phyloP scores from a whole-genome alignment of 1,140 invertebrate genomes.

The Mya arenaria region DNA sequence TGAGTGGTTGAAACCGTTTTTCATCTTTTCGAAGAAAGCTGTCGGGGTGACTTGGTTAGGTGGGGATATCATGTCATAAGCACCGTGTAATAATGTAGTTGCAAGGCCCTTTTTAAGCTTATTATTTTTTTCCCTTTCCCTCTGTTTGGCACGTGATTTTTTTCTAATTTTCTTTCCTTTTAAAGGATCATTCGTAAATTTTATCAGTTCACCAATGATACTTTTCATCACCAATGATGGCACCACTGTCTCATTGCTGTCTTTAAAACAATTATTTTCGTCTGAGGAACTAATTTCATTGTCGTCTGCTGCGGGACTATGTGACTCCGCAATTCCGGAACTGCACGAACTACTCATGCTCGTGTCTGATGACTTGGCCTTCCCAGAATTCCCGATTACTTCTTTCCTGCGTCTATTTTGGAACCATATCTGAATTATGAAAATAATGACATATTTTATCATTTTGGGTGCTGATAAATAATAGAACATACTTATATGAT shows the following conservation, averaged over 20 bases:
- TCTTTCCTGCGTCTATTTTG: conserved; percentile 78
- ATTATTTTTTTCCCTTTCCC: conserved; percentile 53
- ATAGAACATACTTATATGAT: too few species aligned
- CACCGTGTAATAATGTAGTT: conserved; percentile 53
- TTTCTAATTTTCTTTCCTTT: conserved; percentile 70
- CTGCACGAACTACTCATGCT: conserved; percentile 45
- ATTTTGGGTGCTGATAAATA: too few species aligned
- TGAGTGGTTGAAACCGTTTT: conserved; percentile 70
- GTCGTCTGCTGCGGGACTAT: conserved; percentile 26
- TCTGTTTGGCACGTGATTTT: conserved; percentile 63
- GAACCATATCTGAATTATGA: conserved; percentile 79
- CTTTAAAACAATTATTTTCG: conserved; percentile 24
- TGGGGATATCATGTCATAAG: conserved; percentile 76
- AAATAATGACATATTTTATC: too few species aligned
- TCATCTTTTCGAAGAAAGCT: conserved; percentile 61
- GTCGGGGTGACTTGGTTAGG: conserved; percentile 77
- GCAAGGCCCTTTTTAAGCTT: conserved; percentile 33
- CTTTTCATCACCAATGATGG: conserved; percentile 73
- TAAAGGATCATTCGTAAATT: conserved; percentile 72
- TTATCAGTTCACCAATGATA: conserved; percentile 72
- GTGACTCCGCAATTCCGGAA: conserved; percentile 42
- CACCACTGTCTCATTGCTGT: conserved; percentile 61
- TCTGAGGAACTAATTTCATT: conserved; percentile 49
- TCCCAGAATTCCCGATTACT: conserved; percentile 64
- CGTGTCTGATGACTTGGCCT: conserved; percentile 47